Percentiles rank a stretch among this genome's conserved stretches.
These are phyloP conservation scores for Xenopus laevis DNA, from an alignment of 2,113 vertebrate species.

Conservation along the genomic window DNA sequence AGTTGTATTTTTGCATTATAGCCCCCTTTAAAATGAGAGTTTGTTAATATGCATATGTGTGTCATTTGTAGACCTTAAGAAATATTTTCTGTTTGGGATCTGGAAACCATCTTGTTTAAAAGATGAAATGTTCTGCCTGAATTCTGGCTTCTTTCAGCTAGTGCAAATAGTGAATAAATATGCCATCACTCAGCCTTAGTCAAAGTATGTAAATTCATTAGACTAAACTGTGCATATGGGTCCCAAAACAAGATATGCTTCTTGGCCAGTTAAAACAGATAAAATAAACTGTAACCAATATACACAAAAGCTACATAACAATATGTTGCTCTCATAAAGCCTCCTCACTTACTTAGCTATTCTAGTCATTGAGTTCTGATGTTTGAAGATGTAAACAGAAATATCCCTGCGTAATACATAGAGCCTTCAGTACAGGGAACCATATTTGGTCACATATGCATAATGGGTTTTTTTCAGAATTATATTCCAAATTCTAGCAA, in stretches of 20 bases:
- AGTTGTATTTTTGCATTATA: too few relatives aligned
- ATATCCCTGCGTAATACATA: neutral
- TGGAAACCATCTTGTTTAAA: slow-evolving; percentile 21
- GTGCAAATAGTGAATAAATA: slow-evolving; percentile 20
- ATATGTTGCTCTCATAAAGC: neutral
- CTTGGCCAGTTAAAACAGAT: neutral
- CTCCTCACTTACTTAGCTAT: neutral
- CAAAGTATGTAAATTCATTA: slow-evolving; percentile 19
- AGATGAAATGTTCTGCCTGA: slow-evolving; percentile 7
- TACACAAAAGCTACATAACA: neutral
- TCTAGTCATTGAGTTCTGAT: too few relatives aligned
- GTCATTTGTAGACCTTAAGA: neutral
- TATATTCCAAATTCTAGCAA: too few relatives aligned
- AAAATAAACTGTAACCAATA: slow-evolving; percentile 8
- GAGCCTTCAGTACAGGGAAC: neutral
- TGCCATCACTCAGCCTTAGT: slow-evolving; percentile 17
- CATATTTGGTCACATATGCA: neutral
- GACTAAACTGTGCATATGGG: slow-evolving; percentile 20
- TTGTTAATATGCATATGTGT: slow-evolving; percentile 2
- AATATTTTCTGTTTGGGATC: slow-evolving; percentile 16
- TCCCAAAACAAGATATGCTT: slow-evolving; percentile 8
- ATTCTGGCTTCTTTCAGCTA: slow-evolving; percentile 22
- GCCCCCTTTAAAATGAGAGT: too few relatives aligned
- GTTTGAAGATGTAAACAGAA: neutral
- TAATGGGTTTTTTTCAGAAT: too few relatives aligned